A percentile compares a stretch with the other conserved stretches of the same genome.
Conservation (phyloP, 2,113 vertebrate species). For the Ptilorrhoa leucosticta region DNA sequence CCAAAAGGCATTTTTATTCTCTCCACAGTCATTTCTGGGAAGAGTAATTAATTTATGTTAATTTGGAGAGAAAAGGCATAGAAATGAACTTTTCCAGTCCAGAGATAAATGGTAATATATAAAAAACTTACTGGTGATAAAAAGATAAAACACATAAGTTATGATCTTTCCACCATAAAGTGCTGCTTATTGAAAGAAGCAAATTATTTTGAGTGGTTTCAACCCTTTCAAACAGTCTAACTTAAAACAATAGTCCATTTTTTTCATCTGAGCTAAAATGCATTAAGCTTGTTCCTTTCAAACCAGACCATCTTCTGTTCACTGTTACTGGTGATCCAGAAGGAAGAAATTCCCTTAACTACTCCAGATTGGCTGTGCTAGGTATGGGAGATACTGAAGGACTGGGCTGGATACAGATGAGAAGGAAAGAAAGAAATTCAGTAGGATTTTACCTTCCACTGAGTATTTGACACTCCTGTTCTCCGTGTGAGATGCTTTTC, state of each 20-base stretch:
- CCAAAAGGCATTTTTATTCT: constrained; percentile 41
- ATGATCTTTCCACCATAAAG: neutral
- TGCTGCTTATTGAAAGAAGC: neutral
- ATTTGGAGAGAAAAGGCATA: constrained; percentile 5
- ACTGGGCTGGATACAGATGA: neutral
- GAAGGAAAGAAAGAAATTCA: neutral
- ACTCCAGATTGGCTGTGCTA: neutral
- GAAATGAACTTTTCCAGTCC: constrained; percentile 21
- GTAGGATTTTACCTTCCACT: neutral
- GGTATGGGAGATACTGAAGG: neutral
- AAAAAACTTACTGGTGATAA: neutral
- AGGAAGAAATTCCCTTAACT: neutral
- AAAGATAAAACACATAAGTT: constrained; percentile 3
- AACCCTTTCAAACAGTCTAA: neutral
- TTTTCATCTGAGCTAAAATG: neutral
- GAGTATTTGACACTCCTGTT: neutral
- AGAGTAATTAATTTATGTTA: constrained; percentile 34
- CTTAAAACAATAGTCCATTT: neutral
- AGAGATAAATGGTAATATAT: neutral
- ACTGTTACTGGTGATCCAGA: neutral
- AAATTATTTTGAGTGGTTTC: neutral
- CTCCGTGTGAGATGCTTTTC: neutral
- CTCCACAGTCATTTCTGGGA: neutral
- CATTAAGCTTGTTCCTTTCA: neutral
- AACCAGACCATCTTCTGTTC: neutral